Conservation (phyloP, 2,113 vertebrate genomes). For the Donacobius atricapilla region DNA sequence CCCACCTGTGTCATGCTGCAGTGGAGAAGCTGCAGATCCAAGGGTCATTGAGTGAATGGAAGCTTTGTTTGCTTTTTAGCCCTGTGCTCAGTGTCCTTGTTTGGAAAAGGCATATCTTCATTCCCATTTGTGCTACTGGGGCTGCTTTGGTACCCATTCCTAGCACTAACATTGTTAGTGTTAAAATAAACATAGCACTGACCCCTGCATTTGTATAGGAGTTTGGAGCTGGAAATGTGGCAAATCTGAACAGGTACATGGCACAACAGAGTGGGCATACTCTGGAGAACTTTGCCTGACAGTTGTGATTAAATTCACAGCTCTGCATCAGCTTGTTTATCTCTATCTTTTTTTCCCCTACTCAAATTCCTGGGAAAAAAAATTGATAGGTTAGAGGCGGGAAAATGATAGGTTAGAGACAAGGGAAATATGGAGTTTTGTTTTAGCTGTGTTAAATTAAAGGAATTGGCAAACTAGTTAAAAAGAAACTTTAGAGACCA, state of each 20-base stretch:
- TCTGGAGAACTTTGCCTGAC: neutral
- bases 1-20: accelerated
- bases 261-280: neutral
- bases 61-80: neutral
- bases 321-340: neutral
- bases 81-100: neutral
- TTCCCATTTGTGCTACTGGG: neutral
- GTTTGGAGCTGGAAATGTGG: neutral
- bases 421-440: neutral
- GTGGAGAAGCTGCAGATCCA: neutral
- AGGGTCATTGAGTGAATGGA: neutral
- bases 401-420: neutral
- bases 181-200: neutral
- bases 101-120: neutral
- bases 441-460: neutral
- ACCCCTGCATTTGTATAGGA: neutral
- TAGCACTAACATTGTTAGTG: neutral
- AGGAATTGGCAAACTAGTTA: neutral
- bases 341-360: neutral
- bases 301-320: neutral
- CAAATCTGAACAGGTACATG: neutral
- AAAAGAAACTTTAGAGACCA: neutral
- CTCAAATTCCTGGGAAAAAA: neutral
- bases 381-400: neutral
- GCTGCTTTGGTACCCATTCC: neutral